These are phyloP conservation scores for Patiria miniata DNA, from an alignment of 35 echinoderm and acorn worm species.

Conservation along the genomic window DNA sequence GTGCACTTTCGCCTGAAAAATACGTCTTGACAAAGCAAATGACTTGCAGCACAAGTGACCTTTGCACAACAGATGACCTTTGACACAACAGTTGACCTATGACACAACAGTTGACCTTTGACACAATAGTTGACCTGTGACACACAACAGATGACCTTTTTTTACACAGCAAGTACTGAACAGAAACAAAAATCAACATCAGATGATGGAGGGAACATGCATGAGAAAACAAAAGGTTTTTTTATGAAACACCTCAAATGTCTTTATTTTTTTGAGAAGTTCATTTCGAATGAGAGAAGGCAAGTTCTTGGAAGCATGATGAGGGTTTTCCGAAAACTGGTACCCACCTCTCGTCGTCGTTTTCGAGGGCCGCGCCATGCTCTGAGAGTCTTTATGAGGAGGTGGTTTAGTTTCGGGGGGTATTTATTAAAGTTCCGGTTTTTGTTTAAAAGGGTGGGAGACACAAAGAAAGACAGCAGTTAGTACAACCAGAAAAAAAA, in stretches of 20 bases:
- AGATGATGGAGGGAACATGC: slow-evolving; percentile 6
- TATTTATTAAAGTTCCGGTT: neutral
- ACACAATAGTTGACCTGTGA: too few relatives aligned
- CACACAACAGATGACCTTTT: too few relatives aligned
- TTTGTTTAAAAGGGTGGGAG: neutral
- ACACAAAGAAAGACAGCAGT: neutral
- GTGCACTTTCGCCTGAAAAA: too few relatives aligned
- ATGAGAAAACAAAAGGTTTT: neutral
- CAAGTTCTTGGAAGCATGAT: too few relatives aligned
- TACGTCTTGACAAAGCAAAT: too few relatives aligned
- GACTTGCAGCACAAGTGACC: neutral
- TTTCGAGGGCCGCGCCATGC: neutral
- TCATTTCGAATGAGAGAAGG: too few relatives aligned
- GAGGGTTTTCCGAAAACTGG: too few relatives aligned
- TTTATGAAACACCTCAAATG: too few relatives aligned
- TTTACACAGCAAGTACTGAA: too few relatives aligned
- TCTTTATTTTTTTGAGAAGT: too few relatives aligned
- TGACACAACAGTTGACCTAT: too few relatives aligned
- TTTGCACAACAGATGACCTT: neutral
- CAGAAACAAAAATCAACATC: neutral
- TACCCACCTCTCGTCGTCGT: neutral
- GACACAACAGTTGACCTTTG: too few relatives aligned
- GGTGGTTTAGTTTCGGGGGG: neutral
- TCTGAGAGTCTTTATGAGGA: neutral
- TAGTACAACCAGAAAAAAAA: neutral